A percentile compares a stretch with the other conserved stretches of the same genome.
phyloP scores from a whole-genome alignment of 2,888 invertebrate genomes.

The Baronia brevicornis region DNA sequence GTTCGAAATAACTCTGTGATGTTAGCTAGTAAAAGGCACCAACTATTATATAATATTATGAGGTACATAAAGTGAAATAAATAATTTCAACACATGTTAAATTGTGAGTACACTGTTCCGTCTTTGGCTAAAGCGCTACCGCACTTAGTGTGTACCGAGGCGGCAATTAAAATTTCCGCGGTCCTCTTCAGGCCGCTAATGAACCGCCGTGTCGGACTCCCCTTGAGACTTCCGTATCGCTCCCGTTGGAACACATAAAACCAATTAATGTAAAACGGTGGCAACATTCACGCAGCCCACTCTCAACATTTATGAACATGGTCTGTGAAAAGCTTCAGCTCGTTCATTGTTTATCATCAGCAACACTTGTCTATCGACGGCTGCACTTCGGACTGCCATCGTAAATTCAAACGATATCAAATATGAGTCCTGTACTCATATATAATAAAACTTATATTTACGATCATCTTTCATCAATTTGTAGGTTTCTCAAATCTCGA shows the following conservation, averaged over 20 bases:
- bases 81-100: too few relatives aligned
- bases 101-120: background rate
- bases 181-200: conserved; percentile 52
- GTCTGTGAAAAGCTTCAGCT: conserved; percentile 10
- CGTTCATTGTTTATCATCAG: conserved; percentile 33
- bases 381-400: too few relatives aligned
- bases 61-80: too few relatives aligned
- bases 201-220: conserved; percentile 37
- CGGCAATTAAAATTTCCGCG: conserved; percentile 53
- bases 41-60: too few relatives aligned
- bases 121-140: background rate
- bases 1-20: too few relatives aligned
- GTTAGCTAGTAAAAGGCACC: too few relatives aligned
- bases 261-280: conserved; percentile 50
- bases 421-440: too few relatives aligned
- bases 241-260: conserved; percentile 41
- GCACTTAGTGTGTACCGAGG: conserved; percentile 23
- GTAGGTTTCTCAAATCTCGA: too few relatives aligned
- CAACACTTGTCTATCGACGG: too few relatives aligned
- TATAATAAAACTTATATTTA: too few relatives aligned
- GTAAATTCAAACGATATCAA: too few relatives aligned
- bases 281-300: conserved; percentile 30
- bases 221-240: conserved; percentile 30
- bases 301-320: conserved; percentile 24
- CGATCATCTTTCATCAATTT: too few relatives aligned